These are phyloP conservation scores for Tiliacea aurago DNA, from an alignment of 2,888 invertebrate species.

Conservation along the genomic window DNA sequence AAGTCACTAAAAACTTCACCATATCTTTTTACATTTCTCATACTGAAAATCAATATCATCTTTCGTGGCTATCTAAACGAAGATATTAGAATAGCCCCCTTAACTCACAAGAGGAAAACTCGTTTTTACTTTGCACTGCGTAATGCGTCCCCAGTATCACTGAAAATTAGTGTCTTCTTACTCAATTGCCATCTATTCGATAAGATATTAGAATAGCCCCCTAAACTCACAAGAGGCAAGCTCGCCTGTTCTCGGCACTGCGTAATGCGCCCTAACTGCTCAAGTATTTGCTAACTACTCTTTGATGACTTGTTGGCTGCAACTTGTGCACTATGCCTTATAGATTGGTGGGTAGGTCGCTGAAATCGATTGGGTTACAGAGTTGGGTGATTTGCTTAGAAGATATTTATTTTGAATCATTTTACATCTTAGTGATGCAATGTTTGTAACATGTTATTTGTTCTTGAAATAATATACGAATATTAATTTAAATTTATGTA, in stretches of 20 bases:
- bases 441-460: background rate
- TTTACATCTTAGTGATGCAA: background rate
- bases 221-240: conserved; percentile 62
- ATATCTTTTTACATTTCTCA: too few relatives aligned
- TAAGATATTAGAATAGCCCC: conserved; percentile 51
- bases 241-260: conserved; percentile 62
- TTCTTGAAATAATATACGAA: too few relatives aligned
- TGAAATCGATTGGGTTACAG: background rate
- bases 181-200: background rate
- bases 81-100: conserved; percentile 54
- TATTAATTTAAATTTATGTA: background rate
- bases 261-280: conserved; percentile 75
- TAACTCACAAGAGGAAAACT: conserved; percentile 63
- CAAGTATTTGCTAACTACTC: conserved; percentile 81
- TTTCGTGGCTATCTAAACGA: too few relatives aligned
- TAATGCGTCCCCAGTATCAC: conserved; percentile 62
- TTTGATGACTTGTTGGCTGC: conserved; percentile 76
- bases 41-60: too few relatives aligned
- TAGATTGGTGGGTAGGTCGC: conserved; percentile 13
- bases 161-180: background rate
- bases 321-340: conserved; percentile 45
- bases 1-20: too few relatives aligned
- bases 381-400: too few relatives aligned
- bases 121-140: conserved; percentile 58
- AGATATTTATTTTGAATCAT: background rate